Conservation (phyloP, 2,797 vertebrate genomes). For the Allochrocebus solatus region DNA sequence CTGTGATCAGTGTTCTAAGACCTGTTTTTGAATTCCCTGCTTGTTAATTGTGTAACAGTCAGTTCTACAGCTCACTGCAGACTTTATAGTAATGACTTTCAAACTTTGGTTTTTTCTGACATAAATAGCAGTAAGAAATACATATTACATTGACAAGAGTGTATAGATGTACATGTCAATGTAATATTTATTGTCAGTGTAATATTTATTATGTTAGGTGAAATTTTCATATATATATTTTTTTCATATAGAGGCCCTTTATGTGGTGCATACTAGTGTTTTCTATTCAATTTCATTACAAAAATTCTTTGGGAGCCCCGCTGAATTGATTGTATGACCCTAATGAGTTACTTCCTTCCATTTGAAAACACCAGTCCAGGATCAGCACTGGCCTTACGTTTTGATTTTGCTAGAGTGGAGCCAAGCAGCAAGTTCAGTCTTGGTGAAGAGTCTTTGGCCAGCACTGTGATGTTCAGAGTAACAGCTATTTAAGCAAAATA, state of each 20-base stretch:
- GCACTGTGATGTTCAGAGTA: neutral
- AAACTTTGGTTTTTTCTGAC: neutral
- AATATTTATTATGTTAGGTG: neutral
- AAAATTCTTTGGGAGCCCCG: neutral
- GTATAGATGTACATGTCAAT: neutral
- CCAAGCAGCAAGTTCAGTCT: neutral
- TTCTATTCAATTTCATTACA: conserved; percentile 5
- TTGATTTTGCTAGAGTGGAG: neutral
- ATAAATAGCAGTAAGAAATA: neutral
- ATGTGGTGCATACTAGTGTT: neutral
- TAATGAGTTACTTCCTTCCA: neutral
- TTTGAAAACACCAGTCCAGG: neutral
- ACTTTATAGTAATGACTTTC: neutral
- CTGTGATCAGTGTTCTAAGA: neutral
- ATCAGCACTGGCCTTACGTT: neutral
- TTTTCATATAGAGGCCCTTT: neutral
- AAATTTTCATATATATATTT: neutral
- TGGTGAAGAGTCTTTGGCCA: neutral
- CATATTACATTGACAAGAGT: neutral
- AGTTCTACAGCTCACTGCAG: neutral
- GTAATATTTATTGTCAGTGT: neutral
- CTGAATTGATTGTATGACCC: neutral
- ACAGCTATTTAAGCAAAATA: neutral
- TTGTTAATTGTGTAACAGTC: neutral
- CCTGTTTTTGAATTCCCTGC: neutral